A percentile compares a stretch with the other conserved stretches of the same genome.
phyloP scores from a whole-genome alignment of 1,140 invertebrate genomes.

The Drosophila ambigua region DNA sequence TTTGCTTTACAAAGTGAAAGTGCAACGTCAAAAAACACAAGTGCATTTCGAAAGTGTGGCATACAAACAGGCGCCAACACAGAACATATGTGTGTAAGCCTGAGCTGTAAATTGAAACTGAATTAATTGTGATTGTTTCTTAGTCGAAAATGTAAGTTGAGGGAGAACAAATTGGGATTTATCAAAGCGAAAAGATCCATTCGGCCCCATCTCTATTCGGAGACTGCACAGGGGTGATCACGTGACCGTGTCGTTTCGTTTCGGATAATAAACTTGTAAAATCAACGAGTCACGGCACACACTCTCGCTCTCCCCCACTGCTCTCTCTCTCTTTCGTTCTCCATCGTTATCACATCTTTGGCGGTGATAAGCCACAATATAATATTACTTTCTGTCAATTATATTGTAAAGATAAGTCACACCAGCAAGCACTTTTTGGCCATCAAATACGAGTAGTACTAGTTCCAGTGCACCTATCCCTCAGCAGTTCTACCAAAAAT shows the following conservation, averaged over 20 bases:
- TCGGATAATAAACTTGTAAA: no score
- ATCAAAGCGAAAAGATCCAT: no score
- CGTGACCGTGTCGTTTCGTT: no score
- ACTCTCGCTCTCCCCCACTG: no score
- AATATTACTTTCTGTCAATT: constrained; percentile 41
- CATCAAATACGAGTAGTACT: no score
- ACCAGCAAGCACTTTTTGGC: background rate
- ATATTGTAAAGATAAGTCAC: constrained; percentile 47
- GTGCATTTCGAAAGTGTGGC: constrained; percentile 12
- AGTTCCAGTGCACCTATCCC: background rate
- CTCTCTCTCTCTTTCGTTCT: no score
- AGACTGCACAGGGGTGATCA: no score
- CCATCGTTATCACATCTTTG: background rate
- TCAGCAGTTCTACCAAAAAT: background rate
- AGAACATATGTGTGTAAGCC: no score
- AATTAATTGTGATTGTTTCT: background rate
- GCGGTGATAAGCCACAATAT: background rate
- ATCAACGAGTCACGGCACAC: no score
- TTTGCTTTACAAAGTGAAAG: constrained; percentile 37
- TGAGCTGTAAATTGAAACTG: background rate
- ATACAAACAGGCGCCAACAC: constrained; percentile 32
- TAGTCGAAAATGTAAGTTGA: background rate
- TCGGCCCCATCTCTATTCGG: no score
- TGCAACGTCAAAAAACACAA: constrained; percentile 5
- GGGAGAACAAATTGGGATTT: no score